A percentile compares a stretch with the other conserved stretches of the same genome.
phyloP scores from a whole-genome alignment of 2,797 vertebrate species.

The Brachyalestes nurse region DNA sequence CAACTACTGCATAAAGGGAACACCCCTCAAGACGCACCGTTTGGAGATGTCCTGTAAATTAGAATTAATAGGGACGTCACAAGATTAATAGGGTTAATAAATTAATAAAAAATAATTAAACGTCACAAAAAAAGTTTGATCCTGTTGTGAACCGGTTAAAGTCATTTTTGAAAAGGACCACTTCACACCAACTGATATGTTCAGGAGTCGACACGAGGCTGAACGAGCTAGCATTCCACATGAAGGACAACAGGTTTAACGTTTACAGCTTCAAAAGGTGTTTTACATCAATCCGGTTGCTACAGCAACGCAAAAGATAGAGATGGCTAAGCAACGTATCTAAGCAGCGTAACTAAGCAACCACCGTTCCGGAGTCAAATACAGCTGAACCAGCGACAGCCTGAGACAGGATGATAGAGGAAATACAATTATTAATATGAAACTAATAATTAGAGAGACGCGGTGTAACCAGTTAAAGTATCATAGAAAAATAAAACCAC shows the following conservation, averaged over 20 bases:
- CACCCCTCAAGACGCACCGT: too few relatives aligned
- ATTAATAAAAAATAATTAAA: too few relatives aligned
- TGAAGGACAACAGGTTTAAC: not conserved
- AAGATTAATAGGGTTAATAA: too few relatives aligned
- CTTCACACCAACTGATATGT: not conserved
- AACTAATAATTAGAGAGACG: not conserved
- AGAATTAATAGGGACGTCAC: too few relatives aligned
- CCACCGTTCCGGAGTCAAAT: not conserved
- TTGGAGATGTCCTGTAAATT: too few relatives aligned
- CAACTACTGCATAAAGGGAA: too few relatives aligned
- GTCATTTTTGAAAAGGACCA: too few relatives aligned
- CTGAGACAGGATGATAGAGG: not conserved
- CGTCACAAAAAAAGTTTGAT: too few relatives aligned
- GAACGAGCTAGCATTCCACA: not conserved
- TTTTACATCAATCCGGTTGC: conserved; percentile 67
- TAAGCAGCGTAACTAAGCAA: conserved; percentile 7
- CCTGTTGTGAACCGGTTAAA: too few relatives aligned
- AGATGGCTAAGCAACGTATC: conserved; percentile 4
- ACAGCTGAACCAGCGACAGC: not conserved
- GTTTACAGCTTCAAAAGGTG: conserved; percentile 25
- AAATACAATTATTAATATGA: not conserved
- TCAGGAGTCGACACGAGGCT: not conserved
- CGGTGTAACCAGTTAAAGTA: not conserved
- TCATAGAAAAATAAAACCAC: not conserved
- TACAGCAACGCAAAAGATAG: conserved; percentile 70